phyloP scores from a whole-genome alignment of 2,113 vertebrate genomes.

The Capreolus pygargus region DNA sequence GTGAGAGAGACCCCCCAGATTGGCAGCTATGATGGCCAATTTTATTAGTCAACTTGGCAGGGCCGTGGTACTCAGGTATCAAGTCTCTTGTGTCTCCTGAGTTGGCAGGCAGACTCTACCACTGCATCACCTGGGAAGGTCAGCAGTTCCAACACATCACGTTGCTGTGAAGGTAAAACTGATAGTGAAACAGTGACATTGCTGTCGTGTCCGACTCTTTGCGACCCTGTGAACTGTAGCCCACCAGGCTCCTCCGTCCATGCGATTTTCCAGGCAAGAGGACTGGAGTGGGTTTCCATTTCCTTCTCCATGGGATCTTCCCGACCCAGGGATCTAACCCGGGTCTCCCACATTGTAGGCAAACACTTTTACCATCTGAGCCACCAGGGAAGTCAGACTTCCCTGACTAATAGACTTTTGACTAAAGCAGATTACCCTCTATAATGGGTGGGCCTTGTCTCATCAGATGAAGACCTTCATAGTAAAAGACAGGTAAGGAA shows the following conservation, averaged over 20 bases:
- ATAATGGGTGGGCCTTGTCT: no score
- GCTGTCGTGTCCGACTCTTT: fast-evolving
- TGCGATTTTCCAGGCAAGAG: neutral
- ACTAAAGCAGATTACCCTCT: no score
- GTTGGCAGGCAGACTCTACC: fast-evolving
- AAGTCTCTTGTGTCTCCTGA: neutral
- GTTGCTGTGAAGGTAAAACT: neutral
- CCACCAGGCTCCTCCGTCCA: neutral
- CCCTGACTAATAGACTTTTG: neutral
- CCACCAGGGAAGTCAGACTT: neutral
- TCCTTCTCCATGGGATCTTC: neutral
- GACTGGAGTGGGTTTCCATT: neutral
- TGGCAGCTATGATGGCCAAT: no score
- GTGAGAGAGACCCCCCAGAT: fast-evolving
- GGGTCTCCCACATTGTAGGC: neutral
- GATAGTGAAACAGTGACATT: neutral
- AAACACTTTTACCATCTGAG: neutral
- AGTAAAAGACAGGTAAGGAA: neutral
- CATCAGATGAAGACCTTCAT: neutral
- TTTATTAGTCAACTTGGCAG: no score
- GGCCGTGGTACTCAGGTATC: neutral
- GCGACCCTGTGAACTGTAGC: neutral
- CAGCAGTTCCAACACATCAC: neutral
- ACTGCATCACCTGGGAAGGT: neutral
- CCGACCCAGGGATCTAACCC: neutral